These are phyloP conservation scores for Sinohyriopsis cumingii DNA, from an alignment of 2,888 invertebrate genomes.

Conservation along the genomic window DNA sequence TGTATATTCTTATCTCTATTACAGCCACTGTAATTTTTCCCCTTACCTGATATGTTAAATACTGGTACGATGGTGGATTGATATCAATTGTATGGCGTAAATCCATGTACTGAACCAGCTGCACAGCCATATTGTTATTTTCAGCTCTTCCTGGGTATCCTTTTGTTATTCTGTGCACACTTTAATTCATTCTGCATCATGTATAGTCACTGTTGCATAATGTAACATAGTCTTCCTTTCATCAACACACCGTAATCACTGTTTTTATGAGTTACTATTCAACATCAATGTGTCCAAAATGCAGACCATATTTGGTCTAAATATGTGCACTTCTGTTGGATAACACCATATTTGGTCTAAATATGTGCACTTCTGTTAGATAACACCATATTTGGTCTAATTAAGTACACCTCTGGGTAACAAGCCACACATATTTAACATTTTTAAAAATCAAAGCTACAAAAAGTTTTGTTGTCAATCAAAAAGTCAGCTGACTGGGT, in stretches of 20 bases:
- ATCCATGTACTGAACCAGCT: constrained; percentile 60
- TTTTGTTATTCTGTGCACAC: too few species aligned
- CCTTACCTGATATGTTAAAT: constrained; percentile 47
- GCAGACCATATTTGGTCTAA: neutral
- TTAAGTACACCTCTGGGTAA: too few species aligned
- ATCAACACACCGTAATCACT: neutral
- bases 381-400: too few species aligned
- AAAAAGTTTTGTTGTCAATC: too few species aligned
- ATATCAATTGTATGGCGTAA: constrained; percentile 60
- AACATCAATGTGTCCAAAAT: neutral
- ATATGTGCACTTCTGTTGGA: neutral
- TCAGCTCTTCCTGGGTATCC: neutral
- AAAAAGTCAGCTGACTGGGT: too few species aligned
- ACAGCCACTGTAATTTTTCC: neutral
- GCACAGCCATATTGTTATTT: constrained; percentile 48
- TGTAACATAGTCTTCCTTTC: neutral
- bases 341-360: too few species aligned
- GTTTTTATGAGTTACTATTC: neutral
- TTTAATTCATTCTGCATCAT: neutral
- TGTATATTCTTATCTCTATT: too few species aligned
- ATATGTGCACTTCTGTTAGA: neutral
- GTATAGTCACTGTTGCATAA: neutral
- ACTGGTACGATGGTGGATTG: constrained; percentile 54
- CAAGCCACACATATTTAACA: too few species aligned
- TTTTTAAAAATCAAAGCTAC: too few species aligned